Base-by-base conservation (phyloP, 2,797 vertebrate species). In the Hydrolagus colliei region DNA sequence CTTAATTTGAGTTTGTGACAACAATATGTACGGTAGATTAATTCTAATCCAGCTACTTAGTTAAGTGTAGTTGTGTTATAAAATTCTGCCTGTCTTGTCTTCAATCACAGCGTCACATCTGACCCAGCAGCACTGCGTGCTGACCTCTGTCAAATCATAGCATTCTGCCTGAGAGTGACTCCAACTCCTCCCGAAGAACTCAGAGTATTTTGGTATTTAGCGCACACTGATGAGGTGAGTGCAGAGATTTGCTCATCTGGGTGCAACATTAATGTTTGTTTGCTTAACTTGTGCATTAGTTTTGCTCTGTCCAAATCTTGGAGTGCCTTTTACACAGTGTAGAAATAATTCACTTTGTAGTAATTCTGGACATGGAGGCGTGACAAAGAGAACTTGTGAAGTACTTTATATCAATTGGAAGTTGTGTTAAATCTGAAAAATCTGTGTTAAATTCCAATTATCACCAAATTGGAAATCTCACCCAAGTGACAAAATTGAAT, bases 121-220 rank as follows among this genome's bases (percentile, higher is more conserved):
- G 89, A 87, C 1, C 92, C 93, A 41, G 91, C 89, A 32, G 88
- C 77, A 2, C 5, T 94, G 0, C 88, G 90, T 5, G 90, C 92
- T 59, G 94, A 95, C 59, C 88, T 98, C 20, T 92, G 91, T 90
- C 94, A 95, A 89, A 92, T 96, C 86, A 90, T 97, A 86, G 90
- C 91, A 68, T 99, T 96, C 93, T 96, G 95, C 88, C 94, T 99
- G 76, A 95, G 96, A 88, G 89, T 95, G 41, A 98, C 97, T 0
- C 93, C 97, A 61, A 89, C 94, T 91, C 93, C 94, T 72, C 91
- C 96, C 89, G 92, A 94, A 35, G 96, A 96, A 76, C 94, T 99
- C 2, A 95, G 92, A 89, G 92, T 92, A 0, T 90, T 99, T 76
- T 97, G 95, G 95, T 95, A 94, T 88, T 92, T 98, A 87, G 91